phyloP scores from a whole-genome alignment of 2,113 vertebrate species.

The Pantherophis guttatus region DNA sequence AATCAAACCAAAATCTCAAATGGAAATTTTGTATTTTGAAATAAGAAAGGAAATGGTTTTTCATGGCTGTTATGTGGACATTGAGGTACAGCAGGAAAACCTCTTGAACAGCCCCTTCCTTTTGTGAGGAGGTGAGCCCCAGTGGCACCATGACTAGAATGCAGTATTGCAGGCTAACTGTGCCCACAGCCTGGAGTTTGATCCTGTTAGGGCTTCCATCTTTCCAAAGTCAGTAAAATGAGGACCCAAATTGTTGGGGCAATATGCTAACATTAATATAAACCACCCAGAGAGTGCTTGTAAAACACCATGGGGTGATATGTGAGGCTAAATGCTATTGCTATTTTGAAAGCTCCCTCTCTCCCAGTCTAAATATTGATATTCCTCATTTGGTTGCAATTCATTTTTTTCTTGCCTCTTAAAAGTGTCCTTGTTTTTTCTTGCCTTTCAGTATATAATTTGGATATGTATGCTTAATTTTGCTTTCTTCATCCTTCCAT shows the following conservation, averaged over 20 bases:
- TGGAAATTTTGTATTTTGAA: no score
- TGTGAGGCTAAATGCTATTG: no score
- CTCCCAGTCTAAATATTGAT: background rate
- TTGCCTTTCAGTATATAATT: background rate
- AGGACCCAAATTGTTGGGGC: no score
- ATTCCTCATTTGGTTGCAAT: background rate
- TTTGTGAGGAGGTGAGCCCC: background rate
- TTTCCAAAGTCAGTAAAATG: no score
- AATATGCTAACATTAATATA: no score
- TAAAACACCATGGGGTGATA: no score
- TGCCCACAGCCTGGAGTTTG: background rate
- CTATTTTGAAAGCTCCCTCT: background rate
- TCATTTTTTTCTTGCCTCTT: background rate
- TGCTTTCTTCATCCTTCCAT: background rate
- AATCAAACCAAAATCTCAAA: no score
- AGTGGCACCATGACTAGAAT: background rate
- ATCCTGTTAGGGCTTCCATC: background rate
- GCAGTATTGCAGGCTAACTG: background rate
- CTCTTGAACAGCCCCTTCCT: background rate
- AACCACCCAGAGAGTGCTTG: no score
- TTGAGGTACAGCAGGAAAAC: background rate
- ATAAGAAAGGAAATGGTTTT: background rate
- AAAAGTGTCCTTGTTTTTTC: background rate
- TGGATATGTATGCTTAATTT: background rate
- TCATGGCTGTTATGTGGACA: background rate